A percentile compares a stretch with the other conserved stretches of the same genome.
Conservation (phyloP, 2,797 vertebrate species). For the Anolis apletophallus region DNA sequence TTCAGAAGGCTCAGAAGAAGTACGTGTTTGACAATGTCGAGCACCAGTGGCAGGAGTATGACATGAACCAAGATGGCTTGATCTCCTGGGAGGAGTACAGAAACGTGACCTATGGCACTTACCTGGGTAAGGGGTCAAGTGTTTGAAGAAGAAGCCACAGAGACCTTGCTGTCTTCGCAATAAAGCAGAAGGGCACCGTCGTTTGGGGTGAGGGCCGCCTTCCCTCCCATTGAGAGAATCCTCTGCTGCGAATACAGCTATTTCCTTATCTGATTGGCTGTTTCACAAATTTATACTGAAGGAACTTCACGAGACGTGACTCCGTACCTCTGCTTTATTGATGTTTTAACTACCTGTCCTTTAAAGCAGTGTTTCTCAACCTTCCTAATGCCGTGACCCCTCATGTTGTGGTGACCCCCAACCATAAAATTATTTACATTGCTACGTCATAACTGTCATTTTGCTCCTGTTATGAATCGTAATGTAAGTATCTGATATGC, state of each 20-base stretch:
- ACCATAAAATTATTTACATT: too few relatives aligned
- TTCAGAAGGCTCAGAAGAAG: constrained; percentile 84
- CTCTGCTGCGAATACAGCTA: background rate
- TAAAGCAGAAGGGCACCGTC: constrained; percentile 60
- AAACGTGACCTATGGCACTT: constrained; percentile 86
- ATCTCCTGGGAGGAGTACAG: constrained; percentile 90
- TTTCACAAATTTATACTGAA: background rate
- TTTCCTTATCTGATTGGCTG: background rate
- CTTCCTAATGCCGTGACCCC: too few relatives aligned
- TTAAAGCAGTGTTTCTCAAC: too few relatives aligned
- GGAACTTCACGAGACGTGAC: accelerated
- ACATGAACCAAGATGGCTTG: constrained; percentile 80
- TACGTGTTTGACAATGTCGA: constrained; percentile 83
- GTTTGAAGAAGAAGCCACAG: constrained; percentile 29
- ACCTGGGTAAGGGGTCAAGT: constrained; percentile 84
- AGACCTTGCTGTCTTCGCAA: constrained; percentile 36
- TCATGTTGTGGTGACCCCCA: too few relatives aligned
- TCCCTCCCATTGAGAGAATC: background rate
- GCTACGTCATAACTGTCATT: too few relatives aligned
- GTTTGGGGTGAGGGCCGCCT: background rate
- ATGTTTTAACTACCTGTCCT: background rate
- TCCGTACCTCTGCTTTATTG: constrained; percentile 45
- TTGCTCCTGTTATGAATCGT: too few relatives aligned
- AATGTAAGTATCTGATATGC: too few relatives aligned
- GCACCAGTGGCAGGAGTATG: constrained; percentile 85